These are phyloP conservation scores for Dromas ardeola DNA, from an alignment of 2,113 vertebrate species.

Conservation along the genomic window DNA sequence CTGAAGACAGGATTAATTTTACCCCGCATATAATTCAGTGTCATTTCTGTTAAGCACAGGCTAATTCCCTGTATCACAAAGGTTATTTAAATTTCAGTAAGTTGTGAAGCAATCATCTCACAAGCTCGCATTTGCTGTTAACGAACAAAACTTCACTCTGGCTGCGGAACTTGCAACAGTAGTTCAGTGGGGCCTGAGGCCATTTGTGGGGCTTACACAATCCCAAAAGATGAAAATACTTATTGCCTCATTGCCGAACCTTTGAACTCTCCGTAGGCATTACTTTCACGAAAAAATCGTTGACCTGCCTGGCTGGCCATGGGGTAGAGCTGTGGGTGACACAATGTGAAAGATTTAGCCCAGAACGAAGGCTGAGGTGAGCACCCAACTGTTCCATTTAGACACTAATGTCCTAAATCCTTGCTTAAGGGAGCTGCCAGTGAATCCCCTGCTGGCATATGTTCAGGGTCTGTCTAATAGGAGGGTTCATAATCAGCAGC, in stretches of 20 bases:
- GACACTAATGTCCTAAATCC: neutral
- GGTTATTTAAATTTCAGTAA: neutral
- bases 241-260: slow-evolving; percentile 14
- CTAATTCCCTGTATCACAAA: neutral
- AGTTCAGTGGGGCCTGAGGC: neutral
- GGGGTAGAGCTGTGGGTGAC: neutral
- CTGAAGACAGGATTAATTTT: neutral
- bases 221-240: neutral
- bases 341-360: neutral
- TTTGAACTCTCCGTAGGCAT: neutral
- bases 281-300: neutral
- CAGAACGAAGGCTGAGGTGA: neutral
- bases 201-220: neutral
- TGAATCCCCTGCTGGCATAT: slow-evolving; percentile 6
- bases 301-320: neutral
- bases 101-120: neutral
- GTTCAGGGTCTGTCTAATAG: neutral
- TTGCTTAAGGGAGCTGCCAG: neutral
- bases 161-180: neutral
- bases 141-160: neutral
- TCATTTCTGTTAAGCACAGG: neutral
- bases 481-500: neutral
- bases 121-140: neutral
- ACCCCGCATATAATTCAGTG: neutral
- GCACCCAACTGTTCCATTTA: neutral